Percentiles rank a stretch among this genome's conserved stretches.
Evolutionary conservation across 2,113 vertebrate genomes (phyloP).

Genomic region (Pimephales promelas): DNA sequence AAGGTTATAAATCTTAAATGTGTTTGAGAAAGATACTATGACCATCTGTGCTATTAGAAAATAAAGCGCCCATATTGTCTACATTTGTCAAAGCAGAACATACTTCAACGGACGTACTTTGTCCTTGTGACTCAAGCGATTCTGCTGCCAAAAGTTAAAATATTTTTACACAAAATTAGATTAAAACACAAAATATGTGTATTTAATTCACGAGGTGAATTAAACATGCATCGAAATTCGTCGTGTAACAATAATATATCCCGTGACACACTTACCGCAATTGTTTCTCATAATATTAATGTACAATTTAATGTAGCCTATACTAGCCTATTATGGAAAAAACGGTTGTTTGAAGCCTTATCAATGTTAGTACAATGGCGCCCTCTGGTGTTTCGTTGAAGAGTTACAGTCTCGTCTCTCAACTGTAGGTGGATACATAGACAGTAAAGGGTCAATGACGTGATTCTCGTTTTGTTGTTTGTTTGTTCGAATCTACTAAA

Average conservation of each 20-base stretch:
- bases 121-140: not conserved
- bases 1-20: not conserved
- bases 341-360: not conserved
- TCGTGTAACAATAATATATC: not conserved
- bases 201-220: not conserved
- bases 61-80: not conserved
- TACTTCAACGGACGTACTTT: not conserved
- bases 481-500: not conserved
- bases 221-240: not conserved
- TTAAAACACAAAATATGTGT: not conserved
- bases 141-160: not conserved
- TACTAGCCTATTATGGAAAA: no score
- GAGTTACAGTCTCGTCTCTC: not conserved
- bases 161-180: not conserved
- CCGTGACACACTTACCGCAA: not conserved
- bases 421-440: not conserved
- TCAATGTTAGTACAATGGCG: not conserved
- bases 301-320: not conserved
- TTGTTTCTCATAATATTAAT: not conserved
- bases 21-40: constrained; percentile 9
- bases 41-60: no score
- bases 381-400: constrained; percentile 31
- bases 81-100: not conserved
- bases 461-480: not conserved
- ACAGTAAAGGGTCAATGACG: not conserved